A percentile compares a stretch with the other conserved stretches of the same genome.
Evolutionary conservation across 2,888 invertebrate genomes (phyloP).

Genomic region (Seladonia tumulorum): DNA sequence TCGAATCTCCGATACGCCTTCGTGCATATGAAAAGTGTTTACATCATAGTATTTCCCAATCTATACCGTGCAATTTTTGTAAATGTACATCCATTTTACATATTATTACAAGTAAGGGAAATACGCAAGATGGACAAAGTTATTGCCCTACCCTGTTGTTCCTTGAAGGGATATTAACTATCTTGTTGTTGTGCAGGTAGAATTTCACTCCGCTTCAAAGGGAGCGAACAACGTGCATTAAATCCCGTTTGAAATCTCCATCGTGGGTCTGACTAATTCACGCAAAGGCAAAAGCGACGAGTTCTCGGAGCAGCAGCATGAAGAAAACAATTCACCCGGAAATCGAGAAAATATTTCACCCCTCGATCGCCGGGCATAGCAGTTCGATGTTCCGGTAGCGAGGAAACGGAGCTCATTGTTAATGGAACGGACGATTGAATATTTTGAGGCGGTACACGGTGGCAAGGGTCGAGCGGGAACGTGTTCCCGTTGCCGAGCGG

Average conservation of each 20-base stretch:
- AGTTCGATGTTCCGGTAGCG: background rate
- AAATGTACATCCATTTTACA: too few relatives aligned
- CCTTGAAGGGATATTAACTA: too few relatives aligned
- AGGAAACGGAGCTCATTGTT: background rate
- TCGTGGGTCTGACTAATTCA: background rate
- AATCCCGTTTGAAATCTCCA: background rate
- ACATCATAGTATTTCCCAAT: too few relatives aligned
- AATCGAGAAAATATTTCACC: background rate
- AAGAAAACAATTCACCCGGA: background rate
- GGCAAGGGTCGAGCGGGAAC: background rate
- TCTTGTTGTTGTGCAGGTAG: too few relatives aligned
- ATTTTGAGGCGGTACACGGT: background rate
- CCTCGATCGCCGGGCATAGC: background rate
- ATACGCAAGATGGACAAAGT: too few relatives aligned
- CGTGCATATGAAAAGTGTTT: too few relatives aligned
- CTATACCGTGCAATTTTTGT: too few relatives aligned
- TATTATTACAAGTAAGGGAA: too few relatives aligned
- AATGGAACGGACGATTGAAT: conserved; percentile 2
- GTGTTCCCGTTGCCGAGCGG: conserved; percentile 5
- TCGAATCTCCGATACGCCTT: too few relatives aligned
- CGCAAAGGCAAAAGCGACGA: background rate
- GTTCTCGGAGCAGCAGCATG: background rate
- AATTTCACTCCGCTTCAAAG: background rate
- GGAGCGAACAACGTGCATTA: background rate
- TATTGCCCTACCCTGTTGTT: too few relatives aligned